Base-by-base conservation (phyloP, 2,888 invertebrate species). In the Nomada fucata region DNA sequence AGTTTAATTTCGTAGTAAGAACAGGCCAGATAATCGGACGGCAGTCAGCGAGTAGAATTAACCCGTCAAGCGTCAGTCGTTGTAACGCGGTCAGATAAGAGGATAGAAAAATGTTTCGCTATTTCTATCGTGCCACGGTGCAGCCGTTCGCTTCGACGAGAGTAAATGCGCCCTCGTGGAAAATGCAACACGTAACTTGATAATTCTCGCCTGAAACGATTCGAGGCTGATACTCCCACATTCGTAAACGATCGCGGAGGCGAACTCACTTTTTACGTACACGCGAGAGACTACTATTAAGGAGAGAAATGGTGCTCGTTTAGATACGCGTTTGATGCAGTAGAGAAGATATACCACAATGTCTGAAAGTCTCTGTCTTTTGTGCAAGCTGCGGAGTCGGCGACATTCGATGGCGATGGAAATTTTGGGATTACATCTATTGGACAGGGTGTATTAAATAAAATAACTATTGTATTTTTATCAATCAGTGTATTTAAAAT, bases 91-190 rank as follows among this genome's bases (percentile, higher is more conserved):
- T 20, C 69, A 81, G 86, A 87, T 87, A 87, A 85, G 76, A 53
- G 79, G 70, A 68, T 73, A 61, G 81, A 86, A 86, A 86, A 87
- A 85, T 87, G 85, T 80, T 76, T 47, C 20, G 76, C 86, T 85
- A 83, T 85, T 86, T 83, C 79, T 78, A 69, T n/a, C 59, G 13
- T 13, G 29, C 60, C 36, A 9, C 47, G 67, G 53, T 23, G 29
- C 29, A 60, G 72, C 74, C 76, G 26, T 55, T 55, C 59, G 53
- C 61, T 10, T 76, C 69, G 4, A 57, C 79, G 52, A 36, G 81
- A 36, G 71, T 84, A 77, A 83, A 84, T 75, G 79, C 42, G 47
- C 59, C 57, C 63, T 63, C 50, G 61, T 75, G 59, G 61, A 61
- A 71, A 76, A 73, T 65, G 76, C 69, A 81, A 73, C 59, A 44